Evolutionary conservation across 2,797 vertebrate genomes (phyloP).

Genomic region (Cygnus olor): DNA sequence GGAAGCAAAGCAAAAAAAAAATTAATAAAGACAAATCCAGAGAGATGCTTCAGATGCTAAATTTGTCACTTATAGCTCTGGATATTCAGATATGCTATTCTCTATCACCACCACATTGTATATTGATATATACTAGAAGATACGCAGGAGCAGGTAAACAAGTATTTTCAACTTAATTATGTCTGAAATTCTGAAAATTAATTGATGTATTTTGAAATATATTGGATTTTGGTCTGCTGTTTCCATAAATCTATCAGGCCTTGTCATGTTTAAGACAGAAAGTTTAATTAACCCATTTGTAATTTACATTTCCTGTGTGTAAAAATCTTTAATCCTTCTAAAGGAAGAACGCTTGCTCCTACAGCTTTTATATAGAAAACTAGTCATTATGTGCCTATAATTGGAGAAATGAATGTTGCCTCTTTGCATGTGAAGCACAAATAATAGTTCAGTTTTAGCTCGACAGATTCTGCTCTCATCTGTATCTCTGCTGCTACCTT

Average conservation of each 20-base stretch:
- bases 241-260: background rate
- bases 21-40: background rate
- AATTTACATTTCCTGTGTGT: background rate
- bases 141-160: background rate
- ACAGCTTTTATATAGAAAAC: background rate
- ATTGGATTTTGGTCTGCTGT: background rate
- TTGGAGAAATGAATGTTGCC: background rate
- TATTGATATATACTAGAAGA: background rate
- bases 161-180: background rate
- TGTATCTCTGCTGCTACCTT: background rate
- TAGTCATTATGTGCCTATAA: background rate
- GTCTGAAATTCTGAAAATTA: background rate
- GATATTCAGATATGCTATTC: background rate
- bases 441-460: background rate
- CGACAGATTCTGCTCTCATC: background rate
- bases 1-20: background rate
- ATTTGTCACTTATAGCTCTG: background rate
- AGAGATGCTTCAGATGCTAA: background rate
- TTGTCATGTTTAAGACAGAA: background rate
- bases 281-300: background rate
- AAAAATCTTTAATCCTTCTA: background rate
- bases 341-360: background rate
- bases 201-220: background rate
- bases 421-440: background rate
- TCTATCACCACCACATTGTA: background rate